Evolutionary conservation across 2,888 invertebrate genomes (phyloP).

Genomic region (Endotricha flammealis): DNA sequence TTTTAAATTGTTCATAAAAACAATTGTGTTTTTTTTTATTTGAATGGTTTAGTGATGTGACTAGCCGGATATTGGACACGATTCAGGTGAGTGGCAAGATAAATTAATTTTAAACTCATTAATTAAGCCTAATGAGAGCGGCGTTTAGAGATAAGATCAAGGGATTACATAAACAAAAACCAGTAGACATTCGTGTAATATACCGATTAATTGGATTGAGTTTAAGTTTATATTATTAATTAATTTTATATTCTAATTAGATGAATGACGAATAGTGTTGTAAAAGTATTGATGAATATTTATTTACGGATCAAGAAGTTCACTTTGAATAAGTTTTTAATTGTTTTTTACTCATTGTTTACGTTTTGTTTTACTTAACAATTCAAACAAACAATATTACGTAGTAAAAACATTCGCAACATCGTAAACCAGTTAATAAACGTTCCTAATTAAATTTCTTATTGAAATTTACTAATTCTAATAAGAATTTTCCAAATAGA

Average conservation of each 20-base stretch:
- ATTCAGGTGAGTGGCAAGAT: constrained; percentile 21
- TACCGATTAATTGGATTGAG: constrained; percentile 8
- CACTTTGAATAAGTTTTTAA: too few species aligned
- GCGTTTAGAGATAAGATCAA: constrained; percentile 17
- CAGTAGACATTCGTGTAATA: constrained; percentile 13
- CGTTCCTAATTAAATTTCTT: too few species aligned
- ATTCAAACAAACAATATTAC: too few species aligned
- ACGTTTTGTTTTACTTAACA: too few species aligned
- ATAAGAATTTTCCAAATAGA: too few species aligned
- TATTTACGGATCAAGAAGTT: too few species aligned
- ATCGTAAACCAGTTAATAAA: too few species aligned
- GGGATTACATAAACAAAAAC: constrained; percentile 16
- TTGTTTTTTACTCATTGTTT: too few species aligned
- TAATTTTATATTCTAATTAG: constrained; percentile 2
- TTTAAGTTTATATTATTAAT: constrained; percentile 7
- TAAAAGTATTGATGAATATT: too few species aligned
- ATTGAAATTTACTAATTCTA: too few species aligned
- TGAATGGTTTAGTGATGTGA: constrained; percentile 24
- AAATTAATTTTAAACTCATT: constrained; percentile 22
- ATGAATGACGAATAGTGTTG: not conserved
- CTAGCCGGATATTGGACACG: constrained; percentile 30
- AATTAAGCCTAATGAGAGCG: constrained; percentile 19
- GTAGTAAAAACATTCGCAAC: too few species aligned
- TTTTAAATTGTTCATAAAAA: constrained; percentile 17
- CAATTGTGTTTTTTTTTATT: constrained; percentile 24